phyloP scores from a whole-genome alignment of 2,888 invertebrate genomes.

The Laspeyria flexula region DNA sequence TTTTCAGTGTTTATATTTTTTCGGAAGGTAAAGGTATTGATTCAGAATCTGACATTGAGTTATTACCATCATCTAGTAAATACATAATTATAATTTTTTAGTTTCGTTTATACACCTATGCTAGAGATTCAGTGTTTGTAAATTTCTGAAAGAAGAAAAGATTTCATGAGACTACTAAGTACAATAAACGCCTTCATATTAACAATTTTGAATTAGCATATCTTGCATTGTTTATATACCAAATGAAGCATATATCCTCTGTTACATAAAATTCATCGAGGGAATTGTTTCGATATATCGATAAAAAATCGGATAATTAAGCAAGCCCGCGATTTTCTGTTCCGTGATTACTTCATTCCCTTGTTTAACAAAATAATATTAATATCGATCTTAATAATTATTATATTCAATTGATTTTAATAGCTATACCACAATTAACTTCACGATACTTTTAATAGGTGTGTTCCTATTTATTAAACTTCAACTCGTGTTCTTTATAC shows the following conservation, averaged over 20 bases:
- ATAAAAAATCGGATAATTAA: conserved; percentile 47
- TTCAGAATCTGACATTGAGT: too few relatives aligned
- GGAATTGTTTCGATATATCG: conserved; percentile 39
- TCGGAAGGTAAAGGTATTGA: too few relatives aligned
- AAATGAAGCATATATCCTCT: conserved; percentile 39
- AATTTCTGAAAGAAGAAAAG: too few relatives aligned
- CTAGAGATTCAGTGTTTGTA: too few relatives aligned
- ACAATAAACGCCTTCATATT: too few relatives aligned
- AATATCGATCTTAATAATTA: not conserved
- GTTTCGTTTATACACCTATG: too few relatives aligned
- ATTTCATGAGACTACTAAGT: too few relatives aligned
- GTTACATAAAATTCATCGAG: conserved; percentile 39
- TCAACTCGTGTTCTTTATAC: not conserved
- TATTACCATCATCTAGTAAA: too few relatives aligned
- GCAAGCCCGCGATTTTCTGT: conserved; percentile 30
- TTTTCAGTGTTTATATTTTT: too few relatives aligned
- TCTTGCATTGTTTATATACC: conserved; percentile 24
- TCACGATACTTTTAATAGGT: not conserved
- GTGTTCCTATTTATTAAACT: not conserved
- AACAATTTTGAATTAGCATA: too few relatives aligned
- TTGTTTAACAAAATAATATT: conserved; percentile 1
- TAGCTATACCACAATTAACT: not conserved
- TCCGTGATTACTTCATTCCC: conserved; percentile 38
- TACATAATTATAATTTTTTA: too few relatives aligned
- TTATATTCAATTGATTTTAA: not conserved